These are phyloP conservation scores for Agrilus planipennis DNA, from an alignment of 1,140 invertebrate genomes.

Conservation along the genomic window DNA sequence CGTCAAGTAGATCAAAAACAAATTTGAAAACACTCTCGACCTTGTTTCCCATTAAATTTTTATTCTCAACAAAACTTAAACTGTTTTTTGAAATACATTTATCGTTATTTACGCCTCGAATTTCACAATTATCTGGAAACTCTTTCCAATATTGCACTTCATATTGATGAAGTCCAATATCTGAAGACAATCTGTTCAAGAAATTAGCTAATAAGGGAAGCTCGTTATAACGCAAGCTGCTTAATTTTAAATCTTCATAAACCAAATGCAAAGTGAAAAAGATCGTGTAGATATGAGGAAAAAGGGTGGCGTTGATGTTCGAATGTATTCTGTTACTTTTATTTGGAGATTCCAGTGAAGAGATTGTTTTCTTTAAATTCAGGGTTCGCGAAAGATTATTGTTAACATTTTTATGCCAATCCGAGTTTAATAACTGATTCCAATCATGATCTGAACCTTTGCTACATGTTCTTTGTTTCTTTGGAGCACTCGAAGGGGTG, in stretches of 20 bases:
- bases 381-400: slow-evolving; percentile 24
- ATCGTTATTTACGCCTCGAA: slow-evolving; percentile 23
- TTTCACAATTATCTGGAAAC: slow-evolving; percentile 52
- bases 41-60: slow-evolving; percentile 45
- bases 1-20: slow-evolving; percentile 50
- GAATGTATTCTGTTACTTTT: slow-evolving; percentile 27
- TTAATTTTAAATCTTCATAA: slow-evolving; percentile 85
- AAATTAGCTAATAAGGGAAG: slow-evolving; percentile 57
- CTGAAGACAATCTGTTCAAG: slow-evolving; percentile 64
- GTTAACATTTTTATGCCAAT: slow-evolving; percentile 37
- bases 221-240: slow-evolving; percentile 54
- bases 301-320: slow-evolving; percentile 56
- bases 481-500: slow-evolving; percentile 21
- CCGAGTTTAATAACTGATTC: slow-evolving; percentile 54
- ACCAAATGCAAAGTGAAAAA: slow-evolving; percentile 75
- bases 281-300: slow-evolving; percentile 59
- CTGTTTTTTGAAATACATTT: slow-evolving; percentile 38
- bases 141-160: slow-evolving; percentile 76
- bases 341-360: not conserved
- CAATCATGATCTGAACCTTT: slow-evolving; percentile 62
- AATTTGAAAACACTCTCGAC: slow-evolving; percentile 61
- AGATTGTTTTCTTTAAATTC: slow-evolving; percentile 12
- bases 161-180: slow-evolving; percentile 62
- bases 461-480: slow-evolving; percentile 27
- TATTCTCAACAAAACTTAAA: slow-evolving; percentile 47